Evolutionary conservation across 2,113 vertebrate species (phyloP).

Genomic region (Panthera leo): DNA sequence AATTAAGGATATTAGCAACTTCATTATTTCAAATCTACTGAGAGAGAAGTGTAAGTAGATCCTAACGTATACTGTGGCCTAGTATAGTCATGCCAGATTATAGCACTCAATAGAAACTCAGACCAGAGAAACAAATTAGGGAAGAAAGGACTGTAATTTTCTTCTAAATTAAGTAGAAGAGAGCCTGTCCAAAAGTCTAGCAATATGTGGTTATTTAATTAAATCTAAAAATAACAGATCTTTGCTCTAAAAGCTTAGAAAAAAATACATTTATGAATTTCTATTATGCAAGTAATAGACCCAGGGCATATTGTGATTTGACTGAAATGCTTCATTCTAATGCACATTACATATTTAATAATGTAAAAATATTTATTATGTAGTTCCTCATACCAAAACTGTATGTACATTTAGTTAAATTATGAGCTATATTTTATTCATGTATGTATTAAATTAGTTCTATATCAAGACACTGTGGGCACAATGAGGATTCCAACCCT

Average conservation of each 20-base stretch:
- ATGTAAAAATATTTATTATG: neutral
- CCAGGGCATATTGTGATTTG: neutral
- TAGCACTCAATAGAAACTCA: constrained; percentile 31
- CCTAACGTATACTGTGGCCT: constrained; percentile 2
- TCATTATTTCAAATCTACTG: constrained; percentile 24
- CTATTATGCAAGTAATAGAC: neutral
- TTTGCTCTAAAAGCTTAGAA: constrained; percentile 30
- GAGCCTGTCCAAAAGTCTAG: constrained; percentile 5
- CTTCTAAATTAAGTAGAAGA: constrained; percentile 54
- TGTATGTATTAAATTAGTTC: neutral
- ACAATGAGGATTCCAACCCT: neutral
- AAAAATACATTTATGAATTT: constrained; percentile 35
- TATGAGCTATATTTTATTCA: neutral
- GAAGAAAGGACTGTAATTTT: constrained; percentile 51
- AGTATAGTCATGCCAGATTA: neutral
- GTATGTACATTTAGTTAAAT: neutral
- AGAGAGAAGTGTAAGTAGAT: constrained; percentile 43
- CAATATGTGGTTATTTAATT: constrained; percentile 57
- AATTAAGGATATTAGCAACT: constrained; percentile 43
- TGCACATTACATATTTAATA: neutral
- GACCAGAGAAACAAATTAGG: constrained; percentile 59
- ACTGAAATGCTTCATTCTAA: neutral
- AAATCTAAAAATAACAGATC: constrained; percentile 55
- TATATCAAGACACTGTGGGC: neutral
- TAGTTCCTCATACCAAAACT: neutral